phyloP scores from a whole-genome alignment of 2,797 vertebrate genomes.

The Neomorphus geoffroyi region DNA sequence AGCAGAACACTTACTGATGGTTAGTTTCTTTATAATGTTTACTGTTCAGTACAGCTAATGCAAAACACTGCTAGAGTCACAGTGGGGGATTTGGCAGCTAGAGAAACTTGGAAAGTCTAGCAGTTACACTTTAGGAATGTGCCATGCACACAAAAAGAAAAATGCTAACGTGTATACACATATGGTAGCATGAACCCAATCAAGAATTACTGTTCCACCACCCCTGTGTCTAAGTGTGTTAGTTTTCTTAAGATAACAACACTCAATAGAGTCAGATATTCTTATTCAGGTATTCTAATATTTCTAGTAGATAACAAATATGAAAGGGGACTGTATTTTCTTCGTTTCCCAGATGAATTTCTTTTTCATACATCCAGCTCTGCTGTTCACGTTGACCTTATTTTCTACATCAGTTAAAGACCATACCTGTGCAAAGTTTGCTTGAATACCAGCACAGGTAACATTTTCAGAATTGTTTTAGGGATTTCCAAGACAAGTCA shows the following conservation, averaged over 20 bases:
- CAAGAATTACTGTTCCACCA: not conserved
- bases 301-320: not conserved
- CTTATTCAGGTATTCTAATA: not conserved
- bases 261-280: not conserved
- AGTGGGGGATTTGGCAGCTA: constrained; percentile 48
- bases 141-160: constrained; percentile 18
- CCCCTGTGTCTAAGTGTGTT: not conserved
- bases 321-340: fast-evolving
- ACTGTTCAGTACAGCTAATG: constrained; percentile 59
- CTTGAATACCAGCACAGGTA: not conserved
- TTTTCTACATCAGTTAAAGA: not conserved
- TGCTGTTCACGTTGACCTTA: not conserved
- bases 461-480: not conserved
- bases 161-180: not conserved
- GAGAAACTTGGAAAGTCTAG: not conserved
- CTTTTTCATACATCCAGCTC: not conserved
- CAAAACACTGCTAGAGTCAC: constrained; percentile 57
- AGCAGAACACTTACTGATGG: constrained; percentile 2
- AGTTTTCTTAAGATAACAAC: not conserved
- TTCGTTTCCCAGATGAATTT: not conserved
- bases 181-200: not conserved
- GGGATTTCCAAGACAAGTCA: not conserved
- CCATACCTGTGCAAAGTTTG: fast-evolving
- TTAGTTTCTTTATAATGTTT: constrained; percentile 65
- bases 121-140: constrained; percentile 48